Base-by-base conservation (phyloP, 2,888 invertebrate genomes). In the Julus scandinavius region DNA sequence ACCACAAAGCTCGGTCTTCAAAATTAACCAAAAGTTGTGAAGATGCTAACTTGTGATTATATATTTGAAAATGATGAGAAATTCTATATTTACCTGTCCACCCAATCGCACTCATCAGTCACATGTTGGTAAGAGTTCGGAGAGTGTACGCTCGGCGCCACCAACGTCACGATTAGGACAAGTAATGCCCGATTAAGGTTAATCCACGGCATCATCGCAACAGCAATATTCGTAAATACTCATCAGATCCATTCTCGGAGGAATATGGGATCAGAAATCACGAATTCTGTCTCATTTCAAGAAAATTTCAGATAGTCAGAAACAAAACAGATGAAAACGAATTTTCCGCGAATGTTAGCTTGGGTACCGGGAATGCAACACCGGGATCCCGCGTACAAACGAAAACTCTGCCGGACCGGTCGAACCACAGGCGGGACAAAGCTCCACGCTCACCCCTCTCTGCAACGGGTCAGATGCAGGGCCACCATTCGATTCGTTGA, bases 51-150 rank as follows among this genome's bases (percentile, higher is more conserved):
- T 49, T 49, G 49, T 49, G 11, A 49, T 11, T 49, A 11, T 49
- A 49, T 11, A 13, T 13, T 50, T 4, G 7, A 50, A 50, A 50
- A 50, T 50, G 50, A 50, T 50, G 9, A 50, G 50, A 84, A 58
- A 84, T 80, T 80, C 80, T 15, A n/a, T 40, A 45, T 45, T 80
- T 85, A 85, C 85, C 85, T 85, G 85, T 85, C 85, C 85, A 85
- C 13, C 85, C 85, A 85, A 85, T 85, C 85, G 13, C 85, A 85
- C 45, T 85, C 85, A n/a, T 85, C 85, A 6, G 85, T 85, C 45
- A 85, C 85, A 45, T 85, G 85, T 13, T 85, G 85, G 45, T 41
- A 85, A 13, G 85, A 85, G n/a, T 40, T 41, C 6, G 85, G 85
- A 38, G 85, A 85, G 63, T 63, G 63, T 5, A 63, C 63, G 63